Conservation (phyloP, 2,797 vertebrate species). For the Neosilurus mollespiculum region DNA sequence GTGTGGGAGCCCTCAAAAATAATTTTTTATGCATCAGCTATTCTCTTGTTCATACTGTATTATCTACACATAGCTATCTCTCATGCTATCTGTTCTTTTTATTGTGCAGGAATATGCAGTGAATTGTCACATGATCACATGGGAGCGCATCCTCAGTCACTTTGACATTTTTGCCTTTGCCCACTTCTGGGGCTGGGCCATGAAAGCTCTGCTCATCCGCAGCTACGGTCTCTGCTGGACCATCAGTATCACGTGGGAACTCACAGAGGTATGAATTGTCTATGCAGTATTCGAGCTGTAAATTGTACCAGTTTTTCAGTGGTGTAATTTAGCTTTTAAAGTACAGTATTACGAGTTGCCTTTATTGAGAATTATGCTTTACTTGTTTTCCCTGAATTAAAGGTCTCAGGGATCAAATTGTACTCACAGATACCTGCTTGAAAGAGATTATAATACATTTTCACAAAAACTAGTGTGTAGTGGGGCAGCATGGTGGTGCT, state of each 20-base stretch:
- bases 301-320: neutral
- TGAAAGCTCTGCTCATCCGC: constrained; percentile 95
- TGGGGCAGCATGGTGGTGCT: neutral
- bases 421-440: neutral
- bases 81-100: neutral
- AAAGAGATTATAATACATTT: neutral
- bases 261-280: constrained; percentile 84
- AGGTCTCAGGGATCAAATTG: neutral
- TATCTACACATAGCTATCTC: neutral
- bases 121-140: constrained; percentile 92
- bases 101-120: constrained; percentile 87
- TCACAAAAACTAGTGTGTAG: neutral
- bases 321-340: neutral
- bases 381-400: neutral
- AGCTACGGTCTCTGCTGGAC: constrained; percentile 98
- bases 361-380: neutral
- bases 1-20: neutral
- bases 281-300: neutral
- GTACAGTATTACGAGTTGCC: neutral
- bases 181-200: constrained; percentile 98
- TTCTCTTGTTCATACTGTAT: neutral
- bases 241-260: constrained; percentile 98
- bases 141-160: constrained; percentile 95
- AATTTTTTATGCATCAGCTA: neutral
- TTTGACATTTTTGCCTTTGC: constrained; percentile 98